Evolutionary conservation across 2,888 invertebrate genomes (phyloP), one percentile per base, ranked within the genome.

Genomic region (Drosophila rellima): DNA sequence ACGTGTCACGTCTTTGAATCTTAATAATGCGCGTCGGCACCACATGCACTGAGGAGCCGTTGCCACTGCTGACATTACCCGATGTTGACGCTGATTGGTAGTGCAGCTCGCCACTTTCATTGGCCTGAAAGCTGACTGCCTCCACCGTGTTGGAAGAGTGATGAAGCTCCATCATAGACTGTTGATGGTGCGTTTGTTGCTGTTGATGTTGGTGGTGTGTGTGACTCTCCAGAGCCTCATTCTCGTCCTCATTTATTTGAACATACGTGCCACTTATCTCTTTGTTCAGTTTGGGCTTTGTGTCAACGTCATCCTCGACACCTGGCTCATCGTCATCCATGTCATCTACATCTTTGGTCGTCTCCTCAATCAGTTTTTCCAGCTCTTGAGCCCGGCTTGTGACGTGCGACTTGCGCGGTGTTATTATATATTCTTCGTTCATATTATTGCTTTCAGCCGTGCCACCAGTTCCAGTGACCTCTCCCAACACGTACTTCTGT

Each of bases 271-370:
- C 68, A 26, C 50, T 79, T 0, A 90, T 72, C 42, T 90, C 90
- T 31, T 92, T 91, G 10, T 48, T 72, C 35, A 91, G 74, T 66
- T 92, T 92, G 47, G 90, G 86, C 62, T 92, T 92, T 5, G 88
- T 73, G 4, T 92, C 92, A 0, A 75, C 63, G 2, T 84, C 83
- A 2, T 87, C 85, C 7, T 78, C 65, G 1, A 57, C 62, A 0
- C 42, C 54, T 13, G 47, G 59, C 17, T 83, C 83, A 2, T 72
- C 76, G 31, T 92, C 91, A 6, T 91, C 84, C 2, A 88, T 81
- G 65, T 92, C 92, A 8, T 92, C 92, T n/a, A 92, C 91, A 68
- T 92, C 92, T 87, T 92, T 92, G 61, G 92, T 92, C 44, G 92
- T 92, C 68, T 92, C 92, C 56, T 92, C 92, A 11, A 92, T 92